Evolutionary conservation across 2,888 invertebrate species (phyloP), one percentile per base, ranked within the genome.

Genomic region (Chironomus riparius): DNA sequence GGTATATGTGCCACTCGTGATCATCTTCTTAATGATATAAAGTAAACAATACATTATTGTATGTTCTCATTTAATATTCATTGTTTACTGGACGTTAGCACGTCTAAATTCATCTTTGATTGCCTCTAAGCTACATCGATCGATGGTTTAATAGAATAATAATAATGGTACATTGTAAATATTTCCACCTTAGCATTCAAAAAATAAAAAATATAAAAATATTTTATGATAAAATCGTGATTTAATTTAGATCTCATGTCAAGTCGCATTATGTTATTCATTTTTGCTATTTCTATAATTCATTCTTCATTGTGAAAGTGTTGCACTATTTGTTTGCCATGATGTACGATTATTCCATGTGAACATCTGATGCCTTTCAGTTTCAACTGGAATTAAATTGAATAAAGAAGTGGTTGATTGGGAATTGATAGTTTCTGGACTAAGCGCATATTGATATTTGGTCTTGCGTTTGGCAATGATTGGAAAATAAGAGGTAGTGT

Each of bases 141-240:
- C 13, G 38, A 38, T 38, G 38, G 38, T 10, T 38, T 38, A 38
- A 7, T 38, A n/a, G n/a, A n/a, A 38, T 38, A 38, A 38, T 38
- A 38, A 38, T 7, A 65, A 24, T 24, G 2, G 65, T 24, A 65
- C 65, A 65, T 24, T 65, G 65, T 65, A 65, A 24, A 65, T 21
- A 56, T 56, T 56, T 56, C 18, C 56, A 50, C 13, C 50, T 15
- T 50, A 50, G n/a, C 50, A 50, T 15, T 15, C 7, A 65, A 24
- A 4, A 18, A 24, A 24, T 21, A 13, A 65, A 13, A 4, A n/a
- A 13, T 24, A 65, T 65, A 21, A 62, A 10, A 62, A 62, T 22
- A 10, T 65, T 65, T 65, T 65, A 65, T 65, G 65, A 65, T 65
- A 21, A 24, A 65, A 24, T 65, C 65, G 65, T 65, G 65, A 22